Evolutionary conservation across 2,797 vertebrate species (phyloP).

Genomic region (Lepilemur septentrionalis): DNA sequence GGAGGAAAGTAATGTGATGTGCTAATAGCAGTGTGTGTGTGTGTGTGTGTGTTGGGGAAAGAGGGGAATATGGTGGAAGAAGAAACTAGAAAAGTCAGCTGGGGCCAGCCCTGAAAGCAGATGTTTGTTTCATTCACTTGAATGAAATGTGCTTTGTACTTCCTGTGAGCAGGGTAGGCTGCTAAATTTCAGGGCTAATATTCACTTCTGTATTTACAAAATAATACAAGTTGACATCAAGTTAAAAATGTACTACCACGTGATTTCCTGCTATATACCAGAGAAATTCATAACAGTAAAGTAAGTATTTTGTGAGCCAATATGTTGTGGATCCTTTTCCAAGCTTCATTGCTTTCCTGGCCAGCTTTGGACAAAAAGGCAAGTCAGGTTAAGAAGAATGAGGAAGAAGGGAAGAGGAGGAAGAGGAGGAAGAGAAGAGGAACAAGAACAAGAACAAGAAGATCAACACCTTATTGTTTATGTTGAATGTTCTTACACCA

Average conservation of each 20-base stretch:
- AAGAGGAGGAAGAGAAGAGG: constrained; percentile 86
- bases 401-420: constrained; percentile 76
- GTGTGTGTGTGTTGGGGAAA: not conserved
- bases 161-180: constrained; percentile 33
- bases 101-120: constrained; percentile 32
- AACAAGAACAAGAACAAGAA: not conserved
- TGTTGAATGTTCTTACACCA: not conserved
- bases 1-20: not conserved
- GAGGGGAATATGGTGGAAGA: not conserved
- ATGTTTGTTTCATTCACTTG: constrained; percentile 46
- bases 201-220: constrained; percentile 46
- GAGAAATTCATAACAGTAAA: constrained; percentile 40
- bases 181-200: constrained; percentile 39
- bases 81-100: constrained; percentile 7
- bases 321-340: not conserved
- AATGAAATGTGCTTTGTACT: constrained; percentile 54
- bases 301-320: constrained; percentile 27
- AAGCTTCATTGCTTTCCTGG: not conserved
- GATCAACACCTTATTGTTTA: not conserved
- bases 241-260: constrained; percentile 51
- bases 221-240: constrained; percentile 62
- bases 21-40: not conserved
- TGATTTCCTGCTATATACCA: constrained; percentile 53
- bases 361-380: constrained; percentile 12
- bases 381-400: constrained; percentile 64